These are phyloP conservation scores for Barnardius zonarius DNA, from an alignment of 2,113 vertebrate species.

Conservation along the genomic window DNA sequence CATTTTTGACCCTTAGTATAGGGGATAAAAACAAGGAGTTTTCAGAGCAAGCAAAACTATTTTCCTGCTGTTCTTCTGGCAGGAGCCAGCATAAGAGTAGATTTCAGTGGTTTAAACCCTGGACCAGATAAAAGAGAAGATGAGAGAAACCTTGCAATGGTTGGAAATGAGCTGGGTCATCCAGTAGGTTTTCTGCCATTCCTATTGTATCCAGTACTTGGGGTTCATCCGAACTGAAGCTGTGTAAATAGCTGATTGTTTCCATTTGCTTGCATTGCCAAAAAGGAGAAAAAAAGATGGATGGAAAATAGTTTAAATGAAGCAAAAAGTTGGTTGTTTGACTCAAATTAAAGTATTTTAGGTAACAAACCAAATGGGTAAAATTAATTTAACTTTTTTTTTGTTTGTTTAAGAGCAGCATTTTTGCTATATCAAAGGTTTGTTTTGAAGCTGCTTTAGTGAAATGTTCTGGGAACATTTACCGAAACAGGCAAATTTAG, in stretches of 20 bases:
- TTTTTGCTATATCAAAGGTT: neutral
- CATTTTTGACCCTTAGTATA: neutral
- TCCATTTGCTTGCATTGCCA: neutral
- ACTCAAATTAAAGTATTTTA: slow-evolving; percentile 43
- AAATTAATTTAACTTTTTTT: slow-evolving; percentile 14
- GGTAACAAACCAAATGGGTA: neutral
- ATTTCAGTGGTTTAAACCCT: neutral
- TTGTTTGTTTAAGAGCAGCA: neutral
- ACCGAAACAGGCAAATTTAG: slow-evolving; percentile 29
- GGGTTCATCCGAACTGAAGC: neutral
- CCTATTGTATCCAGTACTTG: neutral
- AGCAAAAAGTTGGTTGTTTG: neutral
- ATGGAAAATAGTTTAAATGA: slow-evolving; percentile 10
- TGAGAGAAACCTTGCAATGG: neutral
- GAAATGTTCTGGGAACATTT: slow-evolving; percentile 21
- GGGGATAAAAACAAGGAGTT: neutral
- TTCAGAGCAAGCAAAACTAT: neutral
- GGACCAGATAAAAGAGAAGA: neutral
- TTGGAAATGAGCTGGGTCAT: neutral
- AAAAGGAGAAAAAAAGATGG: neutral
- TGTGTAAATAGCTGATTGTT: neutral
- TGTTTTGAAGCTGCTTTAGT: slow-evolving; percentile 39
- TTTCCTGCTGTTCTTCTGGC: neutral
- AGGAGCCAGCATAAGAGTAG: neutral
- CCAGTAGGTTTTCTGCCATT: neutral